Evolutionary conservation across 1,140 invertebrate species (phyloP), one percentile per base, ranked within the genome.

Genomic region (Drosophila kohkoa): DNA sequence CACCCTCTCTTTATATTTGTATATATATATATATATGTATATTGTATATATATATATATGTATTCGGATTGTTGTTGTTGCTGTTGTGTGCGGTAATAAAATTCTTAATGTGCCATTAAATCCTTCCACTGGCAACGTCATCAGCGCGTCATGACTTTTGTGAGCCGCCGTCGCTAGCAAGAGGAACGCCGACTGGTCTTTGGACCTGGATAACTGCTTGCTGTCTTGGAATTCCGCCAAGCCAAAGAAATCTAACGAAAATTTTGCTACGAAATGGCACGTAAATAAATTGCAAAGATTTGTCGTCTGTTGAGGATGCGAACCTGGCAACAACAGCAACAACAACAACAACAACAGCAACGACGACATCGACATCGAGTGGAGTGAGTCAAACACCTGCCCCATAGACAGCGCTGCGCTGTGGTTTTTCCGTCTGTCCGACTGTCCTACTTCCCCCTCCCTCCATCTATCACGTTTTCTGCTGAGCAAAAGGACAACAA

Each of bases 261-360:
- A 88, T 88, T 75, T 82, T 70, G 60, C 85, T 88, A 89, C 83
- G 85, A 89, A 89, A 85, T 89, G 85, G 85, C 85, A 89, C 85
- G 85, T 89, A 89, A 89, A 89, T 89, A 89, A 89, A 89, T 89
- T 89, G 85, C 85, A 89, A 89, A 89, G 85, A 89, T 89, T 89
- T 89, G 85, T 89, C 85, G 85, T 89, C 59, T 75, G 67, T 59
- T 75, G 59, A 71, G 67, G 35, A 75, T 75, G 57, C 65, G 49
- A 43, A 63, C 65, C 65, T 68, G 71, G 35, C 16, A 49, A 46
- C 45, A 66, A 57, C 69, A 65, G 20, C 54, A 66, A 28, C 69
- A 58, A 15, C 54, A 58, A 15, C 46, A 48, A 41, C 49, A 54
- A 38, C 52, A 48, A 74, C 63, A 54, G 73, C 51, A 59, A 69